A percentile compares a stretch with the other conserved stretches of the same genome.
These are phyloP conservation scores for Apistogramma diplotaenia DNA, from an alignment of 2,113 vertebrate genomes.

Conservation along the genomic window DNA sequence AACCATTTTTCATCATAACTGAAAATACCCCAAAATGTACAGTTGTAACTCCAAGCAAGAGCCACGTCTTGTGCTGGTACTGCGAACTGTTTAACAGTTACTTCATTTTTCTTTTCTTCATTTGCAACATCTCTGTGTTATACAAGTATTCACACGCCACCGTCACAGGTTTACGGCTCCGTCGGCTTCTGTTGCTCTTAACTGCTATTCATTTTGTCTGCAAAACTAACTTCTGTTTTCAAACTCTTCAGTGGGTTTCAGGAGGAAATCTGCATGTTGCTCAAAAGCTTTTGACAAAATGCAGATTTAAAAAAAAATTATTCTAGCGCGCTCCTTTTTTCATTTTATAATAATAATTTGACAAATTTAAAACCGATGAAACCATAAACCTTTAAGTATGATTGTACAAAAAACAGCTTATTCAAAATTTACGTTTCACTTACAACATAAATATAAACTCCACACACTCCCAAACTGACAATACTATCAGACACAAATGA, in stretches of 20 bases:
- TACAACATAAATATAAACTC: slow-evolving; percentile 28
- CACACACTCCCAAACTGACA: neutral
- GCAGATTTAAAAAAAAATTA: too few species aligned
- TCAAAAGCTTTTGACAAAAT: too few species aligned
- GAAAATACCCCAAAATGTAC: neutral
- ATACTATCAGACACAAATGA: slow-evolving; percentile 4
- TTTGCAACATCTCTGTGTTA: neutral
- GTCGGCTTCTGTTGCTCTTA: neutral
- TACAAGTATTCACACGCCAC: neutral
- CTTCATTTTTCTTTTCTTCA: slow-evolving; percentile 16
- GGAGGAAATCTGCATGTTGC: neutral
- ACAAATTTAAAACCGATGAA: neutral
- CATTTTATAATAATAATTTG: neutral
- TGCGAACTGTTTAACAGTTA: neutral
- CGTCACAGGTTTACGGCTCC: neutral
- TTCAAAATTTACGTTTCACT: slow-evolving; percentile 5
- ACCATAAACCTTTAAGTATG: neutral
- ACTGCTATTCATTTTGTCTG: neutral
- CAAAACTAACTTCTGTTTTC: too few species aligned
- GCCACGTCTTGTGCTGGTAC: neutral
- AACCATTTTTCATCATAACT: neutral
- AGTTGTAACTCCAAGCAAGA: neutral
- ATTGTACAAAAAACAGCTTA: slow-evolving; percentile 2
- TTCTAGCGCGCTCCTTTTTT: neutral
- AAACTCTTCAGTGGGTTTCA: neutral